Base-by-base conservation (phyloP, 30 jellyfish, hydroid and myxozoan species). In the Phacellophora camtschatica region DNA sequence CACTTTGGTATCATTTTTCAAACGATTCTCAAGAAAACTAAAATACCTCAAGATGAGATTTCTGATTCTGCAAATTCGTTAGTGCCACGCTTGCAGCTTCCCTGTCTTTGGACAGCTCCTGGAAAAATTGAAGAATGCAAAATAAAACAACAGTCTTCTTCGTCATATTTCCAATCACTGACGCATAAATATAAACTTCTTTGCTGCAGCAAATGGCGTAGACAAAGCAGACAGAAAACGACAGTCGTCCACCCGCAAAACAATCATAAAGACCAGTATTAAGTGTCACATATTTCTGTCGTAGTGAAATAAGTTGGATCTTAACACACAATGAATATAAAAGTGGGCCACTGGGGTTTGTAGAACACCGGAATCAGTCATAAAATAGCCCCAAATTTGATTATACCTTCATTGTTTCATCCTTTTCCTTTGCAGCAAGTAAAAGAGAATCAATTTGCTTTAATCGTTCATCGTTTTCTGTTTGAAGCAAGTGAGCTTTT, bases 21-120 rank as follows among this genome's bases (percentile, higher is more conserved):
- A 39, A 5, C 7, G 13, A 39, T 5, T 39, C 51, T 39, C 7
- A 5, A 5, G 51, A 39, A 39, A 5, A 16, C 18, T 1, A 25
- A 20, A 6, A n/a, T 16, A 80, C 91, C 91, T 80, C 84, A 25
- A 80, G 43, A 32, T 39, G 34, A 3, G n/a, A 25, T 32, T 48
- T 48, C 29, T 80, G 84, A 20, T 49, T 69, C 19, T 80, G 73
- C 32, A 80, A 57, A 48, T 80, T 80, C 71, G 51, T 68, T 8
- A 80, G 36, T 27, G 83, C 33, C 20, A 37, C 84, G 30, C 55
- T 28, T 56, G 36, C 34, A 3, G 30, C 56, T 12, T 36, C 53
- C 2, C 66, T 61, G 5, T 64, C 74, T 22, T 41, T 49, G 8
- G 54, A 65, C 54, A 80, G 4, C 22, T 80, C 59, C 91, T 80